These are phyloP conservation scores for Drosophila subobscura DNA, from an alignment of 1,140 invertebrate genomes.

Conservation along the genomic window DNA sequence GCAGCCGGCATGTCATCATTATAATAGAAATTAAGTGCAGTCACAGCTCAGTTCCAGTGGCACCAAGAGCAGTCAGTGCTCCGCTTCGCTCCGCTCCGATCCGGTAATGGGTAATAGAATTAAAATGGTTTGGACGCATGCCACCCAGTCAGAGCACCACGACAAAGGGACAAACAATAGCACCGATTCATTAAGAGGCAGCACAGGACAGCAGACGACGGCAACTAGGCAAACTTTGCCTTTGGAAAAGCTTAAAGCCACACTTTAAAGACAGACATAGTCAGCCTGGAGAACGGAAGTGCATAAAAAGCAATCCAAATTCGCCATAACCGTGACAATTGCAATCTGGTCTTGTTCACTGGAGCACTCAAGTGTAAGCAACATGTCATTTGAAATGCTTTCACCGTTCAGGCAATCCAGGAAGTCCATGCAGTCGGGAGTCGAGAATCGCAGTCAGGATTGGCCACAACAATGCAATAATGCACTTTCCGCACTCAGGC, in stretches of 20 bases:
- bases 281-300: not conserved
- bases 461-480: slow-evolving; percentile 37
- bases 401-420: too few relatives aligned
- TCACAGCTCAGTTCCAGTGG: slow-evolving; percentile 19
- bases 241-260: slow-evolving; percentile 20
- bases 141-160: slow-evolving; percentile 35
- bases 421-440: too few relatives aligned
- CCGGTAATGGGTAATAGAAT: slow-evolving; percentile 68
- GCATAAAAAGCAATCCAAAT: not conserved
- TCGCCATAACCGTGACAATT: slow-evolving; percentile 15
- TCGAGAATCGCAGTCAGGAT: slow-evolving; percentile 4
- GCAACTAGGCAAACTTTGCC: slow-evolving; percentile 33
- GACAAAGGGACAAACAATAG: slow-evolving; percentile 57
- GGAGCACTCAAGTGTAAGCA: slow-evolving; percentile 56
- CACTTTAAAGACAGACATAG: slow-evolving; percentile 16
- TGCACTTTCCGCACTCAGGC: slow-evolving; percentile 27
- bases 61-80: slow-evolving; percentile 20
- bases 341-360: slow-evolving; percentile 20
- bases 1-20: slow-evolving; percentile 67
- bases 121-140: slow-evolving; percentile 70
- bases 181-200: slow-evolving; percentile 36
- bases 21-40: slow-evolving; percentile 71
- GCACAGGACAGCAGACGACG: too few relatives aligned
- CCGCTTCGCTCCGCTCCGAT: slow-evolving; percentile 12
- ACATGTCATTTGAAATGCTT: slow-evolving; percentile 36